A percentile compares a stretch with the other conserved stretches of the same genome.
phyloP scores from a whole-genome alignment of 2,797 vertebrate genomes.

The Alfaro cultratus region DNA sequence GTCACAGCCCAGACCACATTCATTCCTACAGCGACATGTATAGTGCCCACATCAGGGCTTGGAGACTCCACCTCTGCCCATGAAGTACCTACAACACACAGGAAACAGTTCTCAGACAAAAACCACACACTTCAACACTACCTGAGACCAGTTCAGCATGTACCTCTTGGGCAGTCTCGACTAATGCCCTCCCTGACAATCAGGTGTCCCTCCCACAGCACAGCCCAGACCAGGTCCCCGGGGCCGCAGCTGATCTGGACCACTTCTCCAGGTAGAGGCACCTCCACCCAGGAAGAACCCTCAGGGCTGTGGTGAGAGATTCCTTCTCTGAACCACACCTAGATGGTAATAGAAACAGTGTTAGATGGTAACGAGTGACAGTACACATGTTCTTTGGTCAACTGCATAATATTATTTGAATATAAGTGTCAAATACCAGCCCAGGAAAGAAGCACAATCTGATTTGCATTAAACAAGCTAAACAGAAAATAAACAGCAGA shows the following conservation, averaged over 20 bases:
- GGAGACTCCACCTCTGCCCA: conserved; percentile 93
- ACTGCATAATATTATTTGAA: background rate
- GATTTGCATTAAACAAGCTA: background rate
- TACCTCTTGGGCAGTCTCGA: conserved; percentile 91
- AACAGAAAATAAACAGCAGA: background rate
- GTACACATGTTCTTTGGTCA: background rate
- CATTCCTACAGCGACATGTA: conserved; percentile 89
- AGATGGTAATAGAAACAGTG: conserved; percentile 1
- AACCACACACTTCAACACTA: background rate
- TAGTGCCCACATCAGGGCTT: conserved; percentile 86
- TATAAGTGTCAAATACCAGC: background rate
- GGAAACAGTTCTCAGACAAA: conserved; percentile 1
- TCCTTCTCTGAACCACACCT: conserved; percentile 95
- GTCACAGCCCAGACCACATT: conserved; percentile 96
- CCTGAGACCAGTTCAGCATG: background rate
- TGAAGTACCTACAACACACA: conserved; percentile 71
- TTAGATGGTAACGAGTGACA: background rate
- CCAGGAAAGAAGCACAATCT: background rate
- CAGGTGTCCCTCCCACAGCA: conserved; percentile 95
- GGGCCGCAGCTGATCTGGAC: conserved; percentile 98
- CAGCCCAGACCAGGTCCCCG: conserved; percentile 92
- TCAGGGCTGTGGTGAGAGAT: conserved; percentile 91
- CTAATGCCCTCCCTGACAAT: conserved; percentile 92
- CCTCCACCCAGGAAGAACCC: conserved; percentile 88
- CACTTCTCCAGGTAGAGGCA: conserved; percentile 89